These are phyloP conservation scores for Sternotherus odoratus DNA, from an alignment of 2,797 vertebrate genomes.

Conservation along the genomic window DNA sequence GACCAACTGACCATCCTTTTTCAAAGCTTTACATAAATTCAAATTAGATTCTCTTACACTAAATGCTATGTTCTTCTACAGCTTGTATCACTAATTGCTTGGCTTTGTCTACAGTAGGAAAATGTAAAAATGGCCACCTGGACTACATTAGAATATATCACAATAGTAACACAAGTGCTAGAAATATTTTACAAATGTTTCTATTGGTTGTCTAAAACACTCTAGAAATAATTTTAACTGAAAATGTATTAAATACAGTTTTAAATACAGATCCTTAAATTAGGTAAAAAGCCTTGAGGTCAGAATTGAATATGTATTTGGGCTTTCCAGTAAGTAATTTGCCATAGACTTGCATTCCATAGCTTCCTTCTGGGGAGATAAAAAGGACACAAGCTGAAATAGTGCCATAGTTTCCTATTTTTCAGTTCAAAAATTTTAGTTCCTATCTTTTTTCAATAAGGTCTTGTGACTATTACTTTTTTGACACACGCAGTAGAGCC, in stretches of 20 bases:
- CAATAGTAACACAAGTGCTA: background rate
- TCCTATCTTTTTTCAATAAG: background rate
- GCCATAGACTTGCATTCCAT: background rate
- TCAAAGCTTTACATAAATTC: background rate
- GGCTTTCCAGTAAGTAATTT: background rate
- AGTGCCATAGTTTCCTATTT: background rate
- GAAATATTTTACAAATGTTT: background rate
- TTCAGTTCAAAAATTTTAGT: background rate
- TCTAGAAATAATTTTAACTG: fast-evolving
- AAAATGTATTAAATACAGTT: background rate
- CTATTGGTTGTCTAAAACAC: background rate
- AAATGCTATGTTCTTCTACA: fast-evolving
- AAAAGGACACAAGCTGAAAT: background rate
- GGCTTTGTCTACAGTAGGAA: fast-evolving
- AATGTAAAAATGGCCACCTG: fast-evolving
- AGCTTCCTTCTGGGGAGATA: background rate
- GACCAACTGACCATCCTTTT: background rate
- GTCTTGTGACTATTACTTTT: background rate
- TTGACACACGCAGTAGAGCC: background rate
- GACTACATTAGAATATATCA: background rate
- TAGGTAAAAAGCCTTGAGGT: background rate
- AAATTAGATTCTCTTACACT: fast-evolving
- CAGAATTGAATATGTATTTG: background rate
- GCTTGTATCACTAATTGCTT: fast-evolving
- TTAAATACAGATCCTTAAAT: background rate